Base-by-base conservation (phyloP, 2,113 vertebrate species). In the Ifrita kowaldi region DNA sequence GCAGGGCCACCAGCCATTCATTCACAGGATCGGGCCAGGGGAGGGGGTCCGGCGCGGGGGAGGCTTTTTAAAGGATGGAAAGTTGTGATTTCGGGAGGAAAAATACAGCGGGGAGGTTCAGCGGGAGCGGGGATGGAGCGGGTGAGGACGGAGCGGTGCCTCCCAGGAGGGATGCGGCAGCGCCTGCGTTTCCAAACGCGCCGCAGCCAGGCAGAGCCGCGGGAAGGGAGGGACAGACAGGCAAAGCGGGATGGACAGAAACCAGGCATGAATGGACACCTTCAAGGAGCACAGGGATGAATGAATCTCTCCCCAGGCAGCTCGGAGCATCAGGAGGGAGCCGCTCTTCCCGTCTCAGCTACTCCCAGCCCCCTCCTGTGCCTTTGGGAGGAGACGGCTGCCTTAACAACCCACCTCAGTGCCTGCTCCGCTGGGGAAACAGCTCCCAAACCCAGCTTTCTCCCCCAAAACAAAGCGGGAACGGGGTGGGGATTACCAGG, bases 1-100 rank as follows among this genome's bases (percentile, higher is more conserved):
- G 42, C 59, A 14, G 94, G 97, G 97, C 94, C 95, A 96, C 93
- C 96, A 94, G 9, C 77, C 94, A 19, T 95, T 97, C 98, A 98
- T 98, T 98, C 98, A 97, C 16, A 37, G 94, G 3, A 5, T 39
- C 2, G 80, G 85, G 44, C 88, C 88, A 3, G 55, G 67, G 75
- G 57, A 86, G 87, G 95, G 92, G 82, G 65, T 27, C 46, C 4
- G 47, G 53, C 2, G 2, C 3, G 41, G 78, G 77, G 6, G 30
- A 65, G 67, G 80, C 55, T 84, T 82, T 46, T 73, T 5, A 84
- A 82, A 90, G 49, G 79, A 6, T 50, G 60, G 60, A 0, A 53
- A 92, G 35, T 62, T 85, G 93, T 14, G 15, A 70, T 60, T 94
- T 13, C 1, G 57, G 49, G 59, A 85, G 89, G 77, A 75, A 89